Evolutionary conservation across 2,797 vertebrate species (phyloP), one percentile per base, ranked within the genome.

Genomic region (Meriones psammophilus): DNA sequence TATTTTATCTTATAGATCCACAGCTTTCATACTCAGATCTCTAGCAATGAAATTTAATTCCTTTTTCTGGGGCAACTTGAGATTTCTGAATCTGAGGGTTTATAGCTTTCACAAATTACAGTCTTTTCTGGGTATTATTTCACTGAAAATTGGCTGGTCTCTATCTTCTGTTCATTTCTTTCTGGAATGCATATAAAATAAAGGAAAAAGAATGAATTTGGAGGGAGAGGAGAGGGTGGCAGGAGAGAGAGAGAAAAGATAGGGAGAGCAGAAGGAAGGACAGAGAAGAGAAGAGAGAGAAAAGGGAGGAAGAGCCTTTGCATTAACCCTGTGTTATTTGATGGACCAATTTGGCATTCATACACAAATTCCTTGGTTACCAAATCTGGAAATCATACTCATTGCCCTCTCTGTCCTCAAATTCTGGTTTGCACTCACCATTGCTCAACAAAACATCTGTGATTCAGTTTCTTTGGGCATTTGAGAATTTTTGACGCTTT

Each of bases 31-130:
- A 80, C 28, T 91, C 17, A 93, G 58, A 24, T 84, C 54, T 89
- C 71, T 92, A 42, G 39, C 26, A 77, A 14, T 64, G 12, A 14
- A 92, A 84, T 95, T 87, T 90, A 88, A 39, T 91, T 91, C 60
- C n/a, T 6, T 54, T 69, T 78, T 50, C 28, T 84, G 4, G 22
- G 20, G 46, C 30, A 46, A 39, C 5, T 58, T 93, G 56, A 89
- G 22, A 86, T 93, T 89, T 96, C 88, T 92, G 58, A 95, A 73
- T 96, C n/a, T 84, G 28, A 91, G 69, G 24, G 79, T 79, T 91
- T 83, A 64, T 84, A 62, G 78, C 30, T 93, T 96, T 93, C 42
- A 85, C 78, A 95, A 92, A 62, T 81, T 84, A 81, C 62, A 3
- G 87, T 30, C 17, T 36, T 79, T 54, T 89, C 76, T 76, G 64